Base-by-base conservation (phyloP, 2,797 vertebrate genomes). In the Enteromius paludinosus region DNA sequence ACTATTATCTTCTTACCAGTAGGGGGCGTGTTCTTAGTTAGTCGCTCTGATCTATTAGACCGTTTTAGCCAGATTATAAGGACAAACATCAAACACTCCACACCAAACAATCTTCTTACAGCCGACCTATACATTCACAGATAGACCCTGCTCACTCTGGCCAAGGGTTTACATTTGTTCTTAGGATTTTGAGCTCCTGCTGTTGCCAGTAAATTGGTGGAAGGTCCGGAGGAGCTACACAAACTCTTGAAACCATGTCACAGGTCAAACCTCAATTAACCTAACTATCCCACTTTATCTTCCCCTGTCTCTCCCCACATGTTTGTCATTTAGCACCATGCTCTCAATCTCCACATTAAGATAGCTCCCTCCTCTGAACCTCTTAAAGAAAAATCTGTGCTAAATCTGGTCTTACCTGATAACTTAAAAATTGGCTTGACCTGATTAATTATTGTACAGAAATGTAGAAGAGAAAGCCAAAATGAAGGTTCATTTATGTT, bases 311-410 rank as follows among this genome's bases (percentile, higher is more conserved):
- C 49, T 70, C 43, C 23, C 38, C 35, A 20, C 65, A 23, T 72
- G 33, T 77, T n/a, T 33, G 23, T 74, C 20, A 0, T 28, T 81
- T 61, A 54, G 33, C 43, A 38, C n/a, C 59, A 62, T 77, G 61
- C 64, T 79, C 76, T 84, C 45, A 64, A 41, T 86, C 77, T 87
- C 23, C 41, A 25, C 49, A 68, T 28, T 77, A 86, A 86, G 87
- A 81, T 86, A 87, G 25, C 35, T 78, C 62, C 52, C 54, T 62
- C 61, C 65, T 87, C 82, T 84, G 70, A 79, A 79, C 33, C 76
- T 73, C 87, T 76, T 45, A 11, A 20, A 23, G 81, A 54, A 61
- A 18, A 66, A n/a, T n/a, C n/a, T 66, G 47, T 12, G 83, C 43
- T 52, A 23, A 33, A 68, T 45, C 72, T 43, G 33, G 30, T 59